phyloP scores from a whole-genome alignment of 2,113 vertebrate genomes.

The Calonectris borealis region DNA sequence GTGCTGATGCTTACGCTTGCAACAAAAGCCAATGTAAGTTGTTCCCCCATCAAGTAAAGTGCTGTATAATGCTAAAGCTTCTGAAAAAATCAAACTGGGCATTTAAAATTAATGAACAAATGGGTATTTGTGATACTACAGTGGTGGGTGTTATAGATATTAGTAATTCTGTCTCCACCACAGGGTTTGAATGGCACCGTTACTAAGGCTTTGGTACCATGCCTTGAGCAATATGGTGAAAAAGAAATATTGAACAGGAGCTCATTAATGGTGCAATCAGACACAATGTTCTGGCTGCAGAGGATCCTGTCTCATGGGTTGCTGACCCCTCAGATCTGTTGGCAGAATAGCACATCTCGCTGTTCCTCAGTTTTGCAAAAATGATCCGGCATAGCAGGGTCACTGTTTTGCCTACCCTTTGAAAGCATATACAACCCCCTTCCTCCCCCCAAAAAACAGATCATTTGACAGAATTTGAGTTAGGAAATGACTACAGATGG shows the following conservation, averaged over 20 bases:
- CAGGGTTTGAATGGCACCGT: background rate
- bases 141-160: background rate
- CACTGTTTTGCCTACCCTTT: background rate
- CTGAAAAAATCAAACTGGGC: background rate
- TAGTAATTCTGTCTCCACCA: conserved; percentile 26
- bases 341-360: background rate
- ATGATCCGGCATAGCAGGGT: background rate
- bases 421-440: background rate
- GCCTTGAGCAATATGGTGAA: conserved; percentile 29
- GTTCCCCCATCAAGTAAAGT: background rate
- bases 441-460: background rate
- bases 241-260: conserved; percentile 36
- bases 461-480: background rate
- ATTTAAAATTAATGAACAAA: conserved; percentile 57
- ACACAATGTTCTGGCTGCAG: conserved; percentile 24
- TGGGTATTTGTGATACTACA: background rate
- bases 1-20: background rate
- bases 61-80: conserved; percentile 15
- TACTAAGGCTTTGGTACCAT: background rate
- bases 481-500: conserved; percentile 20
- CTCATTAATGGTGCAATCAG: conserved; percentile 23
- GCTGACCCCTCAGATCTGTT: conserved; percentile 23
- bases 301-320: background rate
- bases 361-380: background rate
- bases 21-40: background rate